Evolutionary conservation across 2,113 vertebrate genomes (phyloP), one percentile per base, ranked within the genome.

Genomic region (Entelurus aequoreus): DNA sequence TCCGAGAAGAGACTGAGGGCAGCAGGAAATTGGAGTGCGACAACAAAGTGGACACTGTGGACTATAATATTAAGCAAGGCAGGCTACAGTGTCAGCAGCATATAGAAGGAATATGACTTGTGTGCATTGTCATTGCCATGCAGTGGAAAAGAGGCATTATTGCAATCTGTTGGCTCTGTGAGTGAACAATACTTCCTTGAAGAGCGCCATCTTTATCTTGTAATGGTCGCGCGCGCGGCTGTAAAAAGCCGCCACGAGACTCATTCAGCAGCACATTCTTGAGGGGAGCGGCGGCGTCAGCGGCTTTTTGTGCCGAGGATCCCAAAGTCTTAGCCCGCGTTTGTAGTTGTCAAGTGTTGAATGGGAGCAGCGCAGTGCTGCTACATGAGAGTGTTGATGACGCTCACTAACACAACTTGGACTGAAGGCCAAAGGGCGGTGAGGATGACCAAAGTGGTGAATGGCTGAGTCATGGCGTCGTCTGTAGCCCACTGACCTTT

Each of bases 191-290:
- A 15, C 6, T 42, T 38, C 36, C 54, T 37, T 8, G 6, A 62
- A 63, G 37, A 53, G 56, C 61, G 57, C 48, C 9, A 28, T 74
- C 64, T 56, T 13, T 48, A 7, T 58, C 46, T 36, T 48, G 72
- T 47, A 40, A 36, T 8, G 38, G 19, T 37, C 6, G 16, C 5
- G 47, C 5, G 35, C 5, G 51, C 19, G n/a, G 8, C 7, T 28
- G 19, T 8, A 15, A 11, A 5, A 47, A 40, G 54, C 47, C 42
- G 5, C 75, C 60, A 71, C 61, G 57, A 52, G 16, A 38, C 66
- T 55, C 36, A 14, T 62, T 61, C 53, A 36, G 66, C 54, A 15
- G 63, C 48, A 62, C 81, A 84, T 86, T 86, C 78, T 82, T 81
- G 67, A 75, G 77, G 69, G 75, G 73, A 62, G 57, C 19, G 42